Evolutionary conservation across 1,140 invertebrate genomes (phyloP).

Genomic region (Antheraea pernyi): DNA sequence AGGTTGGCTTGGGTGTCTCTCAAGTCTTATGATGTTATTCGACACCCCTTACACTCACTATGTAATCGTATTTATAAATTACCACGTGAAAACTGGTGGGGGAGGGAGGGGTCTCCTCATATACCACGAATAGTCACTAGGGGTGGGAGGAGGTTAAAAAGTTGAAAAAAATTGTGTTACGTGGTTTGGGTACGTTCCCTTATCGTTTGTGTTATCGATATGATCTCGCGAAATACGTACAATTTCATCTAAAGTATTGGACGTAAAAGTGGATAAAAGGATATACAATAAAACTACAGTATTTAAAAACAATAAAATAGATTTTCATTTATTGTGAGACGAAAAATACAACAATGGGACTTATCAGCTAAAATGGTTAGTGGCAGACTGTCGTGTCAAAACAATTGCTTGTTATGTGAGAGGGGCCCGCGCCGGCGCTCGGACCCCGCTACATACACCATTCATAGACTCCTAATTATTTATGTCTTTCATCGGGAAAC

Average conservation of each 20-base stretch:
- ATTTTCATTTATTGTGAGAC: slow-evolving; percentile 79
- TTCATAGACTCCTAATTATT: slow-evolving; percentile 65
- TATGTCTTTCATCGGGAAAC: slow-evolving; percentile 77
- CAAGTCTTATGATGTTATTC: too few relatives aligned
- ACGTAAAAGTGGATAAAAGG: not conserved
- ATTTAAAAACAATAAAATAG: slow-evolving; percentile 78
- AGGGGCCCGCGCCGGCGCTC: slow-evolving; percentile 22
- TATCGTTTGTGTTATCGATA: too few relatives aligned
- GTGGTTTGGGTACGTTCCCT: too few relatives aligned
- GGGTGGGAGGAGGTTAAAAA: too few relatives aligned
- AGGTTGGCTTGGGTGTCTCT: too few relatives aligned
- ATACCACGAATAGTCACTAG: too few relatives aligned
- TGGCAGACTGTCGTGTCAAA: slow-evolving; percentile 77
- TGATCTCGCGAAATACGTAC: too few relatives aligned
- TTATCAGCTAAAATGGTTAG: slow-evolving; percentile 78
- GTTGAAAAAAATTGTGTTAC: too few relatives aligned
- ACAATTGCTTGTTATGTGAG: slow-evolving; percentile 60
- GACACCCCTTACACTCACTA: too few relatives aligned
- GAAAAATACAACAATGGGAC: slow-evolving; percentile 79
- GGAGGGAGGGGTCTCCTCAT: too few relatives aligned
- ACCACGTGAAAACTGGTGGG: too few relatives aligned
- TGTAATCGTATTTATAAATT: too few relatives aligned
- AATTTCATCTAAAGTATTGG: not conserved
- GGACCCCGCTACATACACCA: slow-evolving; percentile 29
- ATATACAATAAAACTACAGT: slow-evolving; percentile 62